A percentile compares a stretch with the other conserved stretches of the same genome.
Conservation (phyloP, 64 coral and sea anemone species). For the Anthopleura sola region DNA sequence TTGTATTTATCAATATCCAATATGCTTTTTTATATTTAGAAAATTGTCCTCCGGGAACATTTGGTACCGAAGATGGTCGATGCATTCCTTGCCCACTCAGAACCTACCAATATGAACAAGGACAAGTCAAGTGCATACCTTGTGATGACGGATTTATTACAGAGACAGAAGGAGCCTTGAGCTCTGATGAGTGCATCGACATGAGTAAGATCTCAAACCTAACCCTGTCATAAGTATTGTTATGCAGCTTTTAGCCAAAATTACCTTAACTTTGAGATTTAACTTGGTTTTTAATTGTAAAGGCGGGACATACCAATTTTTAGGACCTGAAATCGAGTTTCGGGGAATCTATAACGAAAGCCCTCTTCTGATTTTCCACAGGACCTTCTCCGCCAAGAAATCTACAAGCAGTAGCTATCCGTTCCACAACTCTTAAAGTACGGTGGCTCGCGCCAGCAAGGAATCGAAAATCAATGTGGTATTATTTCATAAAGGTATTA, state of each 20-base stretch:
- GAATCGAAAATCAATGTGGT: background rate
- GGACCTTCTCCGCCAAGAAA: constrained; percentile 6
- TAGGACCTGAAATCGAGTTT: too few relatives aligned
- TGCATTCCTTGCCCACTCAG: constrained; percentile 1
- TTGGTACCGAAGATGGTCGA: background rate
- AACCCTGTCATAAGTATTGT: too few relatives aligned
- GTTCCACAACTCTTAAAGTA: background rate
- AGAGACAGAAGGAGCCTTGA: background rate
- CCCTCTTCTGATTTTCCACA: background rate
- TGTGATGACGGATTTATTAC: constrained; percentile 1
- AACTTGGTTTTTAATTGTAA: too few relatives aligned
- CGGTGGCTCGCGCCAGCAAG: background rate
- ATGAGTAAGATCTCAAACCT: background rate
- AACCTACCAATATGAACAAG: constrained; percentile 9
- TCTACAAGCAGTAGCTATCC: background rate
- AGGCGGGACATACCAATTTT: too few relatives aligned
- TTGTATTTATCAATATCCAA: too few relatives aligned
- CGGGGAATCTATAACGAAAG: too few relatives aligned
- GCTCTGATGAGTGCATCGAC: background rate
- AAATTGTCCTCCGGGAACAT: constrained; percentile 6
- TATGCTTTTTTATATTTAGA: background rate
- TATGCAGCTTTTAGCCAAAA: too few relatives aligned
- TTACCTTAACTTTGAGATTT: too few relatives aligned
- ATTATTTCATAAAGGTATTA: background rate
- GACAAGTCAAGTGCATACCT: background rate